Evolutionary conservation across 2,797 vertebrate species (phyloP).

Genomic region (Zalophus californianus): DNA sequence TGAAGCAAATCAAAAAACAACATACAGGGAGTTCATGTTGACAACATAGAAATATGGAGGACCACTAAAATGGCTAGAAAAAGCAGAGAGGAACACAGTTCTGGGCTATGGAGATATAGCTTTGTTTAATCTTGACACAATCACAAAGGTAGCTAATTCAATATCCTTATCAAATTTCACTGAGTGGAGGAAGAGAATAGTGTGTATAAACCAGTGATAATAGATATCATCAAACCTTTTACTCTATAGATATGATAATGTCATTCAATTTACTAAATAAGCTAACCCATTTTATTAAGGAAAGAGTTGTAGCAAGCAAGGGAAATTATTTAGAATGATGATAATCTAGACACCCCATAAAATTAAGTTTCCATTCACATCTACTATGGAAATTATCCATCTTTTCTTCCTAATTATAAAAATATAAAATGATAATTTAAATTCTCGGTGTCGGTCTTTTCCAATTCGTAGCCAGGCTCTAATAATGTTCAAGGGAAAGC

Average conservation of each 20-base stretch:
- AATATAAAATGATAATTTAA: background rate
- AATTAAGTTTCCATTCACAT: background rate
- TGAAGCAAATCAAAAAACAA: background rate
- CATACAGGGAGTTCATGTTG: background rate
- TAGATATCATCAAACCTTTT: background rate
- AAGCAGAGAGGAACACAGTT: background rate
- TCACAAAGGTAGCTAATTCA: background rate
- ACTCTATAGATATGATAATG: background rate
- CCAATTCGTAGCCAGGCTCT: background rate
- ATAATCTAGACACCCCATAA: background rate
- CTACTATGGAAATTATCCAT: background rate
- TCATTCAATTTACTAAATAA: background rate
- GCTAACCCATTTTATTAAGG: background rate
- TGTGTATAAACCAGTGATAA: background rate
- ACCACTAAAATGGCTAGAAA: background rate
- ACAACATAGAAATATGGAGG: background rate
- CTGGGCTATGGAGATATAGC: background rate
- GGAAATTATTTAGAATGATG: background rate
- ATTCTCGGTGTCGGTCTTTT: background rate
- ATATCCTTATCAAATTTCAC: constrained; percentile 28
- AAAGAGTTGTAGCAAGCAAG: background rate
- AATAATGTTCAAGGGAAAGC: background rate
- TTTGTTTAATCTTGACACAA: background rate
- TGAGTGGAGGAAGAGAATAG: background rate
- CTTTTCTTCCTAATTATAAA: background rate